A percentile compares a stretch with the other conserved stretches of the same genome.
phyloP scores from a whole-genome alignment of 2,113 vertebrate genomes.

The Abramis brama region DNA sequence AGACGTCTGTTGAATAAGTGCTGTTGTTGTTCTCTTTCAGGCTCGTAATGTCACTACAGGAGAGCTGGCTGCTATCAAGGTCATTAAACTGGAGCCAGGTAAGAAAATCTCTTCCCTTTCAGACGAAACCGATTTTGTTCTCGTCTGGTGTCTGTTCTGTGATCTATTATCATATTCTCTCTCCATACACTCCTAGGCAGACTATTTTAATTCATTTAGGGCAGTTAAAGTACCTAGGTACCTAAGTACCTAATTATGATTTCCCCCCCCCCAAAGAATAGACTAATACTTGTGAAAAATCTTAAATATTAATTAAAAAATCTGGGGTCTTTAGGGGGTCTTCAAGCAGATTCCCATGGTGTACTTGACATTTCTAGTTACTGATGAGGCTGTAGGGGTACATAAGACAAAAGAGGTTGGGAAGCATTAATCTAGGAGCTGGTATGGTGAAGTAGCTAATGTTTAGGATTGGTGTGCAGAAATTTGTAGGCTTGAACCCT shows the following conservation, averaged over 20 bases:
- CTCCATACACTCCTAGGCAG: neutral
- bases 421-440: neutral
- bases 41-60: conserved; percentile 86
- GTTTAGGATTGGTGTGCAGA: neutral
- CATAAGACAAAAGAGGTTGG: neutral
- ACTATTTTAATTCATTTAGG: neutral
- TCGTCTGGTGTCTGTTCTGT: neutral
- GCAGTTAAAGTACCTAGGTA: no score
- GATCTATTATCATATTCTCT: neutral
- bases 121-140: neutral
- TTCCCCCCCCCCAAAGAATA: no score
- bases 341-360: neutral
- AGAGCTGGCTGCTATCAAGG: conserved; percentile 81
- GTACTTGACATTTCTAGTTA: neutral
- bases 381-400: neutral
- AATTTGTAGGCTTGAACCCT: neutral
- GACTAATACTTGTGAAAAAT: no score
- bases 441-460: neutral
- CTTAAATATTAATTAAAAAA: no score
- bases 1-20: conserved; percentile 11
- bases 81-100: conserved; percentile 84
- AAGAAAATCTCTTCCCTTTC: conserved; percentile 59
- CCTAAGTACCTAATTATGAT: neutral
- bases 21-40: conserved; percentile 63
- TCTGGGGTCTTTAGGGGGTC: neutral